Evolutionary conservation across 2,888 invertebrate genomes (phyloP), one percentile per base, ranked within the genome.

Genomic region (Acanthacorydalis orientalis): DNA sequence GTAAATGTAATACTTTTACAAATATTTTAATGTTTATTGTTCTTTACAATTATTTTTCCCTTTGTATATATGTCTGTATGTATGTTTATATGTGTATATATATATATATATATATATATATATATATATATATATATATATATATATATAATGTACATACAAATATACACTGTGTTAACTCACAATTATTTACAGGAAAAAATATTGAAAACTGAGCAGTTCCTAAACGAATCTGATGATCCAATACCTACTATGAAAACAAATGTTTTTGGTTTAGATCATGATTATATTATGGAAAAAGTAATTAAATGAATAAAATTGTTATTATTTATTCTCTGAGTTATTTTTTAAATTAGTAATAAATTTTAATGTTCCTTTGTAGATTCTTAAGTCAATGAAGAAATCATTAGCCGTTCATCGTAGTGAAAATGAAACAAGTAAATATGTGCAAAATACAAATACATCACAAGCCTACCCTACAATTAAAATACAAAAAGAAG

Each of bases 211-310:
- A 23, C 3, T 23, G 53, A 62, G 46, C 61, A 63, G 14, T 48
- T 47, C 35, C 48, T 48, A 31, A 49, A 49, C 31, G 50, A 54
- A 14, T 53, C 57, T 4, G 68, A 72, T 38, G 64, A 71, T 7
- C 62, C 68, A 6, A 55, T 82, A 50, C 83, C 84, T 2, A 65
- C 71, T 50, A 87, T 87, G 84, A 75, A 77, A 1, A 73, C 83
- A 52, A 76, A 78, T 61, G 75, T 84, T 4, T 72, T 78, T 37
- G 83, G 82, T 0, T 63, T 88, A 43, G 74, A 86, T 60, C 82
- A 82, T 56, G 63, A 65, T 1, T 67, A 64, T 48, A 80, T 86
- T 40, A 74, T 84, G 73, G 68, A 58, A 23, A 57, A 57, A 47
- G 63, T 66, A 55, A 41, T 4, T 7, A 48, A 12, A 15, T n/a